phyloP scores from a whole-genome alignment of 2,113 vertebrate genomes.

The Cololabis saira region DNA sequence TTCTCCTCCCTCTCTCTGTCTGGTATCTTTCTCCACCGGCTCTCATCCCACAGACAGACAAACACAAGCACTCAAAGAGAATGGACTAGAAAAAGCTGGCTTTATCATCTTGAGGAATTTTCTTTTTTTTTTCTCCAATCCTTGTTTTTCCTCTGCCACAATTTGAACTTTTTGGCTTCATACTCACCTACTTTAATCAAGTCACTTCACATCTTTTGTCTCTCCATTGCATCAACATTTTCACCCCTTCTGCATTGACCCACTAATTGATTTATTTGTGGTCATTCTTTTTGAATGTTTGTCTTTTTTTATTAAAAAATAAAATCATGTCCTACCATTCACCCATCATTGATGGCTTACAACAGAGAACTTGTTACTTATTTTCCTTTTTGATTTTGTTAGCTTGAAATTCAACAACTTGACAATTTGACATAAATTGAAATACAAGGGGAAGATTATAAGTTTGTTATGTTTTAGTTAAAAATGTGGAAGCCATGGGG shows the following conservation, averaged over 20 bases:
- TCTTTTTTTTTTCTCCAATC: neutral
- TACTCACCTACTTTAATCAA: conserved; percentile 27
- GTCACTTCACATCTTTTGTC: neutral
- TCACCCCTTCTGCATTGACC: conserved; percentile 29
- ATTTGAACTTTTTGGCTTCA: conserved; percentile 31
- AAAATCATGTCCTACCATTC: conserved; percentile 18
- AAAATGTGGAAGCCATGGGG: conserved; percentile 4
- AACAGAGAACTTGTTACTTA: conserved; percentile 25
- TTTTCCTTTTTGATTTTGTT: conserved; percentile 40
- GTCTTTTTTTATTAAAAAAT: no score
- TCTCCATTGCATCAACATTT: conserved; percentile 21
- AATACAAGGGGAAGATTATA: conserved; percentile 19
- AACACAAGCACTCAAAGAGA: conserved; percentile 73
- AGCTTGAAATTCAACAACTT: conserved; percentile 7
- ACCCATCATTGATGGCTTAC: conserved; percentile 21
- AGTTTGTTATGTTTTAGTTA: neutral
- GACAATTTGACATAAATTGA: conserved; percentile 7
- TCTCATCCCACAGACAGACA: conserved; percentile 61
- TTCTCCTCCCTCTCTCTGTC: conserved; percentile 16
- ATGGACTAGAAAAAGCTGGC: conserved; percentile 62
- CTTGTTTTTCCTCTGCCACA: conserved; percentile 21
- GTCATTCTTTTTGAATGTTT: conserved; percentile 4
- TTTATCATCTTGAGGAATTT: conserved; percentile 57
- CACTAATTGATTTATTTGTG: conserved; percentile 48
- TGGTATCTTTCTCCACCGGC: conserved; percentile 49